Evolutionary conservation across 2,797 vertebrate species (phyloP).

Genomic region (Rhabdomys pumilio): DNA sequence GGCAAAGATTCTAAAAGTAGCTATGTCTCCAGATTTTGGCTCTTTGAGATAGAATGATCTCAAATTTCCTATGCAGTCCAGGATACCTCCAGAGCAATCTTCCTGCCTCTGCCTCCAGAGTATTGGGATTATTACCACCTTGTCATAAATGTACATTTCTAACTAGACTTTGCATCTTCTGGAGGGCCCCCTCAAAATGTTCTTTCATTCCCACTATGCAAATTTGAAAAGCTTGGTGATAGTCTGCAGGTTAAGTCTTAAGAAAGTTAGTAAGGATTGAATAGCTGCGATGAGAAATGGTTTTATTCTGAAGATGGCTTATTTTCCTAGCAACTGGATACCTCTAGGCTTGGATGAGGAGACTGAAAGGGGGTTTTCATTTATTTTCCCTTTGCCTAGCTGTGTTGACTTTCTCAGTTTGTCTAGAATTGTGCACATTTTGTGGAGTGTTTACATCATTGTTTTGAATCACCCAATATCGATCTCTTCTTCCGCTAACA

Average conservation of each 20-base stretch:
- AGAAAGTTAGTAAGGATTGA: not conserved
- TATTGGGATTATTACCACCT: not conserved
- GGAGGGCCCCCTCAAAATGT: not conserved
- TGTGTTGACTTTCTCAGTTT: not conserved
- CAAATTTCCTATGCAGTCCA: not conserved
- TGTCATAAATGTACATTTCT: not conserved
- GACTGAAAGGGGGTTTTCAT: not conserved
- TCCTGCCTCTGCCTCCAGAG: not conserved
- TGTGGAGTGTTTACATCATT: not conserved
- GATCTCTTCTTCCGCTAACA: not conserved
- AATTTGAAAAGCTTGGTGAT: constrained; percentile 18
- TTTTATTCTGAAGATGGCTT: constrained; percentile 41
- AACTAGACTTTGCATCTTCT: constrained; percentile 26
- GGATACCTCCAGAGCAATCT: not conserved
- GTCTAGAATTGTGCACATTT: constrained; percentile 31
- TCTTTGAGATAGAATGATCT: not conserved
- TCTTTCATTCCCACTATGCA: constrained; percentile 25
- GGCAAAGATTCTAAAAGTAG: not conserved
- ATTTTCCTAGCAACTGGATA: constrained; percentile 4
- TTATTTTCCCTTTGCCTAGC: not conserved
- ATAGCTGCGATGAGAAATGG: constrained; percentile 11
- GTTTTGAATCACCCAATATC: not conserved
- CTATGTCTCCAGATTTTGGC: too few species aligned
- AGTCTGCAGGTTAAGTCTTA: not conserved
- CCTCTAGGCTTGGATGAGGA: not conserved